Conservation (phyloP, 2,888 invertebrate species). For the Zele albiditarsus region DNA sequence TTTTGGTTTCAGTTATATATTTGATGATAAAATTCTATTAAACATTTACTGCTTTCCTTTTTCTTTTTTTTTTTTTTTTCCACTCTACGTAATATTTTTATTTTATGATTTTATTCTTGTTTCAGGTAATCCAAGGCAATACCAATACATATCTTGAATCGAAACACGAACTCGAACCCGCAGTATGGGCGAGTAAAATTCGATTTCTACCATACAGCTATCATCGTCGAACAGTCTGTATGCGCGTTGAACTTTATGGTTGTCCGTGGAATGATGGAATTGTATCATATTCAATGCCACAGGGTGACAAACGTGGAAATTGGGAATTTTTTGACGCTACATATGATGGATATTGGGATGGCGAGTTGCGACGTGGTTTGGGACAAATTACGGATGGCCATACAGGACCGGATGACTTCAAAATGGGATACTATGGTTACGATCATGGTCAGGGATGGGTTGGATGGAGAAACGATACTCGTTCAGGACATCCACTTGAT, state of each 20-base stretch:
- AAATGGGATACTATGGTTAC: slow-evolving; percentile 77
- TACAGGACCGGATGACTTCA: slow-evolving; percentile 84
- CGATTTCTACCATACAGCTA: slow-evolving; percentile 90
- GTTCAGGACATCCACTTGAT: slow-evolving; percentile 78
- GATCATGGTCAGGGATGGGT: slow-evolving; percentile 87
- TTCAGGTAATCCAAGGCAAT: slow-evolving; percentile 87
- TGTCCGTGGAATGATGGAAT: slow-evolving; percentile 90
- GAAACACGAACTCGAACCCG: slow-evolving; percentile 84
- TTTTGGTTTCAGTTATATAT: no score
- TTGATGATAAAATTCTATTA: background rate
- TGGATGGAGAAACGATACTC: slow-evolving; percentile 90
- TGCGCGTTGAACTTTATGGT: slow-evolving; percentile 93
- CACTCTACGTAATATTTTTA: background rate
- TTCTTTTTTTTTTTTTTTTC: background rate
- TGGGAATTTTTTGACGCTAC: slow-evolving; percentile 88
- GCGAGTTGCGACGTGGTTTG: slow-evolving; percentile 83
- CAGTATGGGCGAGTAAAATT: slow-evolving; percentile 89
- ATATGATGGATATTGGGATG: slow-evolving; percentile 90
- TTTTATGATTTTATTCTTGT: slow-evolving; percentile 24
- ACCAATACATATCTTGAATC: slow-evolving; percentile 89
- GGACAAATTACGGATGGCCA: slow-evolving; percentile 90
- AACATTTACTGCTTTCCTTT: no score
- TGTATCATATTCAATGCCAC: slow-evolving; percentile 90
- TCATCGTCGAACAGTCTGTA: slow-evolving; percentile 89
- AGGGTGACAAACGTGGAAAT: slow-evolving; percentile 87